phyloP scores from a whole-genome alignment of 53 echinoderm and acorn worm genomes.

The Holothuria scabra region DNA sequence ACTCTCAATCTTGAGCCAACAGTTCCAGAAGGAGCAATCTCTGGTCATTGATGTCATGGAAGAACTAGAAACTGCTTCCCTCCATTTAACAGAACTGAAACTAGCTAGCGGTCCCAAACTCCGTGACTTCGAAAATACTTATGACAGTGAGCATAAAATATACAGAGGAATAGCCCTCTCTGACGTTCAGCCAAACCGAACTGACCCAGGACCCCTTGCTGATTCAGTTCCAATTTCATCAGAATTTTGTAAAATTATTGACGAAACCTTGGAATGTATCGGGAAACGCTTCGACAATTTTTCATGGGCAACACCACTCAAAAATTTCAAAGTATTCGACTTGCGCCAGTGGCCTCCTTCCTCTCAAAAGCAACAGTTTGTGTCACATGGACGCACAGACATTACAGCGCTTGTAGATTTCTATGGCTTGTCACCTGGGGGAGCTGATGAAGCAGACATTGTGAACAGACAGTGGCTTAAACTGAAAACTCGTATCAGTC shows the following conservation, averaged over 20 bases:
- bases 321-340: slow-evolving; percentile 25
- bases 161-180: no score
- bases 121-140: slow-evolving; percentile 4
- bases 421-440: no score
- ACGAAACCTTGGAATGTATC: slow-evolving; percentile 1
- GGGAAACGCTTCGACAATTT: slow-evolving; percentile 12
- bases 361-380: neutral
- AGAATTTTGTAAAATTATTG: no score
- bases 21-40: no score
- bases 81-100: no score
- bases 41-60: no score
- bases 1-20: no score
- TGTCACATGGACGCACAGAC: neutral
- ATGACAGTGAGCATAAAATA: neutral
- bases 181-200: no score
- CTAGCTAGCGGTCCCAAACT: no score
- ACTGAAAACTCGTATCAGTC: slow-evolving; percentile 4
- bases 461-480: no score
- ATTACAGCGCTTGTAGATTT: neutral
- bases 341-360: slow-evolving; percentile 12
- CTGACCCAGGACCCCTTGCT: neutral
- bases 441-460: no score
- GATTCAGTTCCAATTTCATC: neutral
- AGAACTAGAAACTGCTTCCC: no score
- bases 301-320: neutral